Evolutionary conservation across 2,113 vertebrate genomes (phyloP).

Genomic region (Trogon melanurus): DNA sequence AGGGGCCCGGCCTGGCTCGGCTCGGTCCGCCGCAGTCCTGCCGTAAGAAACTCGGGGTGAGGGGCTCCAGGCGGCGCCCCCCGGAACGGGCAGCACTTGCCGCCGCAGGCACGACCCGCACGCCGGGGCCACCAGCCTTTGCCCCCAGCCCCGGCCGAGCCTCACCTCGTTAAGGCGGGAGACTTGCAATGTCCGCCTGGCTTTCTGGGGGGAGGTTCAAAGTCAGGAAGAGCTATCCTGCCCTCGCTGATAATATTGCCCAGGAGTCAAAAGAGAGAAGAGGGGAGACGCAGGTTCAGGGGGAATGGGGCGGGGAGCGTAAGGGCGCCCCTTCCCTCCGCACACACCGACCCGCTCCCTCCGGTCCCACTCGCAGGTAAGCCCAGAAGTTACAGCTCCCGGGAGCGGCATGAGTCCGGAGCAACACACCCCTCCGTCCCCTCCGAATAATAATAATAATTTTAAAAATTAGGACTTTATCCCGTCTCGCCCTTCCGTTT

Average conservation of each 20-base stretch:
- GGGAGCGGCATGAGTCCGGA: neutral
- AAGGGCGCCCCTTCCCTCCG: neutral
- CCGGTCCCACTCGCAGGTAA: neutral
- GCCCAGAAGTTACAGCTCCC: neutral
- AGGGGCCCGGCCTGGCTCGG: neutral
- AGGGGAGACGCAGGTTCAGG: neutral
- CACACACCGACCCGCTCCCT: neutral
- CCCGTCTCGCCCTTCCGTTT: neutral
- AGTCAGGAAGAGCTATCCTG: neutral
- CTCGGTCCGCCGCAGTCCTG: neutral
- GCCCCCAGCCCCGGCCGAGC: neutral
- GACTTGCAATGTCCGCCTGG: neutral
- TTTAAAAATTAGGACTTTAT: neutral
- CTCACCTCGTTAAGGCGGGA: neutral
- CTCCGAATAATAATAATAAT: no score
- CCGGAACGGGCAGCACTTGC: neutral
- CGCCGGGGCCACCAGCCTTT: neutral
- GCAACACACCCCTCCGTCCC: neutral
- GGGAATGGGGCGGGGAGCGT: no score
- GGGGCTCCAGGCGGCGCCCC: neutral
- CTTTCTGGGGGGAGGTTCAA: neutral
- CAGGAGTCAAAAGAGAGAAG: neutral
- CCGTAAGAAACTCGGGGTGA: neutral
- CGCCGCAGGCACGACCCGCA: neutral
- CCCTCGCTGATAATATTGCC: neutral